Percentiles rank a stretch among this genome's conserved stretches.
These are phyloP conservation scores for Neria commutata DNA, from an alignment of 2,888 invertebrate genomes.

Conservation along the genomic window DNA sequence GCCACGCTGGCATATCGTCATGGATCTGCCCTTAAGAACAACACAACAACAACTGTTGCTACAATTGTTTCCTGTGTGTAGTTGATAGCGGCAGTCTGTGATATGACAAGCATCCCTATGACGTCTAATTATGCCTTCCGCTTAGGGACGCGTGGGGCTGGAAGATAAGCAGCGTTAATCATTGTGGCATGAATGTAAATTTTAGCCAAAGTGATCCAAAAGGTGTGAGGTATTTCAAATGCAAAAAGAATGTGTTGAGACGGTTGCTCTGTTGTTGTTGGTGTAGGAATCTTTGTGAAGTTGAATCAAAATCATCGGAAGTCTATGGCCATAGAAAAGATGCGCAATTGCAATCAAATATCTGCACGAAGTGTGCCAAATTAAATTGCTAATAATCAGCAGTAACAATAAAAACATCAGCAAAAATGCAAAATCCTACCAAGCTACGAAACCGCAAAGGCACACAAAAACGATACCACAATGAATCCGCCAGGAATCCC, in stretches of 20 bases:
- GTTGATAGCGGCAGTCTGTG: background rate
- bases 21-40: no score
- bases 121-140: constrained; percentile 8
- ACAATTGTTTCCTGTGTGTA: background rate
- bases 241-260: background rate
- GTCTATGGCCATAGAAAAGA: no score
- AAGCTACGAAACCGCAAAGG: constrained; percentile 17
- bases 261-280: background rate
- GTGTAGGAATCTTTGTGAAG: background rate
- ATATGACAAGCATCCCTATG: background rate
- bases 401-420: constrained; percentile 28
- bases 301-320: no score
- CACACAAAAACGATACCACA: constrained; percentile 9
- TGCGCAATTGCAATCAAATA: constrained; percentile 53
- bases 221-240: background rate
- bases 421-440: constrained; percentile 21
- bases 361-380: constrained; percentile 56
- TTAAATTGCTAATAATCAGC: constrained; percentile 35
- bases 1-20: no score
- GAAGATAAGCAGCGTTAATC: background rate
- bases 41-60: background rate
- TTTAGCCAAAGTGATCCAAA: no score
- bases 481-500: no score
- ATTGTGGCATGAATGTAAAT: background rate
- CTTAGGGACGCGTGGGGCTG: background rate